phyloP scores from a whole-genome alignment of 2,888 invertebrate species.

The Lasioglossum villosulum region DNA sequence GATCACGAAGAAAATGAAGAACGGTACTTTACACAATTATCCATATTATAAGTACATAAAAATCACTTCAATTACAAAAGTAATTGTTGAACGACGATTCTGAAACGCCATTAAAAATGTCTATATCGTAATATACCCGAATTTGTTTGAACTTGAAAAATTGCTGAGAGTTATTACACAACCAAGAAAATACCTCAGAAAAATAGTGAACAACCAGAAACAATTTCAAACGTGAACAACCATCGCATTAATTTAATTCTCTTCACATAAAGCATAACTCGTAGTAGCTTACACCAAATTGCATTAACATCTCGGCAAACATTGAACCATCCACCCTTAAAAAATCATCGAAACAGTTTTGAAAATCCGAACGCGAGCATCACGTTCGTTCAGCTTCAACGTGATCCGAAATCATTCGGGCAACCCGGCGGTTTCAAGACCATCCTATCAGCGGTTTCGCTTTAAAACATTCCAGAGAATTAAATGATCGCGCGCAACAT shows the following conservation, averaged over 20 bases:
- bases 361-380: neutral
- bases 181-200: neutral
- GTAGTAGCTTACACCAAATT: neutral
- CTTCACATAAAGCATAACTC: neutral
- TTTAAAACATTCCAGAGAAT: slow-evolving; percentile 10
- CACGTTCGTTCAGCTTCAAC: neutral
- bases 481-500: neutral
- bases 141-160: neutral
- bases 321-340: neutral
- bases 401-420: neutral
- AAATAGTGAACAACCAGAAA: neutral
- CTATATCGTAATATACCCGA: neutral
- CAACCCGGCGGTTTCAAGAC: neutral
- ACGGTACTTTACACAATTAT: neutral
- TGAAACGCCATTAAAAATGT: neutral
- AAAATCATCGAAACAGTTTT: neutral
- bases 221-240: neutral
- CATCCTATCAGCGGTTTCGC: neutral
- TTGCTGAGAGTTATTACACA: neutral
- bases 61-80: neutral
- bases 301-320: neutral
- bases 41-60: neutral
- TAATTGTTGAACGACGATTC: neutral
- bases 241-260: neutral
- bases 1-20: neutral